Percentiles rank a stretch among this genome's conserved stretches.
phyloP scores from a whole-genome alignment of 64 coral and sea anemone species.

The Montipora foliosa region DNA sequence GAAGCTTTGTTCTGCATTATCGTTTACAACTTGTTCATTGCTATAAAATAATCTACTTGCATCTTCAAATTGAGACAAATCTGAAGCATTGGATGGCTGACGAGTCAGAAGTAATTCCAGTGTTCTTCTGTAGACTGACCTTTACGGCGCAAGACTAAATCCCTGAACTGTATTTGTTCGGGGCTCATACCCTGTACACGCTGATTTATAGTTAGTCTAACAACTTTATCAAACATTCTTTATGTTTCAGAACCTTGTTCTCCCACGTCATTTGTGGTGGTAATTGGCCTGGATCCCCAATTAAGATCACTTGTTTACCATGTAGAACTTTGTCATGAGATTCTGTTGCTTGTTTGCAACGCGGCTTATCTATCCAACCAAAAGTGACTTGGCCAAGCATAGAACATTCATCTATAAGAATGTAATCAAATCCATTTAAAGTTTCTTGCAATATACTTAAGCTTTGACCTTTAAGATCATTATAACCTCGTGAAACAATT shows the following conservation, averaged over 20 bases:
- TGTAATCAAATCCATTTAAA: constrained; percentile 1
- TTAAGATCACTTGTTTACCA: constrained; percentile 32
- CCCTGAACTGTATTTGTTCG: constrained; percentile 16
- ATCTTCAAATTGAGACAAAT: constrained; percentile 27
- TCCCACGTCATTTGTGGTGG: constrained; percentile 7
- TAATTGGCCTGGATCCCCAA: constrained; percentile 60
- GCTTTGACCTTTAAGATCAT: constrained; percentile 15
- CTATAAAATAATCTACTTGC: constrained; percentile 20
- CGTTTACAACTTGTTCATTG: constrained; percentile 34
- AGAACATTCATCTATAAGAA: constrained; percentile 34
- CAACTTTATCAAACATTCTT: constrained; percentile 61
- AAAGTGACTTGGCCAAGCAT: constrained; percentile 29
- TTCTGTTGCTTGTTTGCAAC: constrained; percentile 62
- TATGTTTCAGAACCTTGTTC: constrained; percentile 59
- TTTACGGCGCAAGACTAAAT: constrained; percentile 9
- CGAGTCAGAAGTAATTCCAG: not conserved
- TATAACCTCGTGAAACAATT: constrained; percentile 38
- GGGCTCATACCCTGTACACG: not conserved
- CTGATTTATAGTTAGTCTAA: constrained; percentile 42
- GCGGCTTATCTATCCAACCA: constrained; percentile 31
- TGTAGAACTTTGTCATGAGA: constrained; percentile 25
- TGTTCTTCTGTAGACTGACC: constrained; percentile 21
- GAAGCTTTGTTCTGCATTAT: constrained; percentile 6
- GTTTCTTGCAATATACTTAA: constrained; percentile 9
- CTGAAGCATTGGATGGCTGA: not conserved